A percentile compares a stretch with the other conserved stretches of the same genome.
These are phyloP conservation scores for Labeo rohita DNA, from an alignment of 2,113 vertebrate genomes.

Conservation along the genomic window DNA sequence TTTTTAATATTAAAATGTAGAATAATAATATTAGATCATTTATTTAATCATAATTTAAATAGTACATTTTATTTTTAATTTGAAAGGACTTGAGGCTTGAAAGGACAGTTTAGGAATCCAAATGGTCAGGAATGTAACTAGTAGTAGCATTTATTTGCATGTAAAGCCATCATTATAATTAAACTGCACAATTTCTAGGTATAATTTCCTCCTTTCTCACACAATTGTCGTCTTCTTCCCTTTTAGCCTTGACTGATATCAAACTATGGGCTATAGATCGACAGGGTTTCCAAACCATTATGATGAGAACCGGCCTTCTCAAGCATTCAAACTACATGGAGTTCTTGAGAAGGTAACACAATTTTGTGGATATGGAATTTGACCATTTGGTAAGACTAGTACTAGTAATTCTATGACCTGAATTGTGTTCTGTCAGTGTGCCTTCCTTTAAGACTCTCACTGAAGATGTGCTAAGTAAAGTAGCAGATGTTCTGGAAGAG, in stretches of 20 bases:
- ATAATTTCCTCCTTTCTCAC: not conserved
- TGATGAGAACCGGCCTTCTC: conserved; percentile 78
- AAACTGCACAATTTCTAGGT: not conserved
- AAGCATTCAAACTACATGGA: conserved; percentile 76
- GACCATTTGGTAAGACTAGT: not conserved
- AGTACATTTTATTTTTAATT: not conserved
- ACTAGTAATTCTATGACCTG: not conserved
- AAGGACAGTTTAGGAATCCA: not conserved
- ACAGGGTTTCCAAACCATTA: conserved; percentile 77
- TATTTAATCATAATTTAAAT: not conserved
- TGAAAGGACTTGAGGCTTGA: not conserved
- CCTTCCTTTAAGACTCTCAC: conserved; percentile 72
- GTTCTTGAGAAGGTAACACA: conserved; percentile 70
- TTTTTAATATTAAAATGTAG: not conserved
- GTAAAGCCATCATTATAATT: not conserved
- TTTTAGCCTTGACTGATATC: conserved; percentile 72
- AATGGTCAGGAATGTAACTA: not conserved
- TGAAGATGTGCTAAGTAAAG: conserved; percentile 76
- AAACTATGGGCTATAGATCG: conserved; percentile 79
- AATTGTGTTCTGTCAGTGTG: conserved; percentile 61
- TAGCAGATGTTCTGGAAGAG: conserved; percentile 77
- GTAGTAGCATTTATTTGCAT: not conserved
- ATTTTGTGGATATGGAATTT: not conserved
- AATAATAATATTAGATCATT: not conserved
- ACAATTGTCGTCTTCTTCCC: not conserved